Percentiles rank a stretch among this genome's conserved stretches.
Evolutionary conservation across 2,888 invertebrate species (phyloP).

Genomic region (Leucozona laternaria): DNA sequence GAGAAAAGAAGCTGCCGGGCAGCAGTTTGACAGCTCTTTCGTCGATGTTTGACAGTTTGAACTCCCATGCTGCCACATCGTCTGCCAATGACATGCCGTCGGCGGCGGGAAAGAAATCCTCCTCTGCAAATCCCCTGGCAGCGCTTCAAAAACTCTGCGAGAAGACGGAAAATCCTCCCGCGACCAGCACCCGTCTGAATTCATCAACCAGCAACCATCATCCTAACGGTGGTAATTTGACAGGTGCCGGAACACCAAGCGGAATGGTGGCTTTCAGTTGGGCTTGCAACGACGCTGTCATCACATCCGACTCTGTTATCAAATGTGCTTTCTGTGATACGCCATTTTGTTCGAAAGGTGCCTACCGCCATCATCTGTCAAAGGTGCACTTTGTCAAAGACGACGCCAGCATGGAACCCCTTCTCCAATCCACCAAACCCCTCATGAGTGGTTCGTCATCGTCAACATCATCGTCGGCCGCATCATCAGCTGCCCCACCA

Average conservation of each 20-base stretch:
- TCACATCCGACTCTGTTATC: slow-evolving; percentile 94
- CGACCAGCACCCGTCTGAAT: slow-evolving; percentile 80
- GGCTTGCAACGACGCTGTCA: slow-evolving; percentile 96
- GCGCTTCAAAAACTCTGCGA: slow-evolving; percentile 98
- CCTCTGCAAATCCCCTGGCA: slow-evolving; percentile 93
- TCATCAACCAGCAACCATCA: slow-evolving; percentile 76
- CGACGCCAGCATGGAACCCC: slow-evolving; percentile 89
- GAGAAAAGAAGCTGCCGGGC: slow-evolving; percentile 83
- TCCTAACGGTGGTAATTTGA: slow-evolving; percentile 79
- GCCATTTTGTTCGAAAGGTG: slow-evolving; percentile 97
- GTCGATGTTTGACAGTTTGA: slow-evolving; percentile 95
- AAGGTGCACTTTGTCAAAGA: slow-evolving; percentile 98
- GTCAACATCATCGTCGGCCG: slow-evolving; percentile 79
- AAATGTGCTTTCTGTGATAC: slow-evolving; percentile 98
- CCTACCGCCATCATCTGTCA: slow-evolving; percentile 97
- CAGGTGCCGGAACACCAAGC: slow-evolving; percentile 83
- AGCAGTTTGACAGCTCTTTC: slow-evolving; percentile 91
- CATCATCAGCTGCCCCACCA: slow-evolving; percentile 54
- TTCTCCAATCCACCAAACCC: slow-evolving; percentile 63
- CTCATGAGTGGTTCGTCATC: slow-evolving; percentile 50
- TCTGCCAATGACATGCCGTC: slow-evolving; percentile 66
- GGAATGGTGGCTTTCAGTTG: slow-evolving; percentile 95
- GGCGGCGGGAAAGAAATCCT: slow-evolving; percentile 77
- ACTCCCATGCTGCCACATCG: slow-evolving; percentile 84
- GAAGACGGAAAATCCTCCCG: slow-evolving; percentile 89